These are phyloP conservation scores for Tamias sibiricus DNA, from an alignment of 2,113 vertebrate species.

Conservation along the genomic window DNA sequence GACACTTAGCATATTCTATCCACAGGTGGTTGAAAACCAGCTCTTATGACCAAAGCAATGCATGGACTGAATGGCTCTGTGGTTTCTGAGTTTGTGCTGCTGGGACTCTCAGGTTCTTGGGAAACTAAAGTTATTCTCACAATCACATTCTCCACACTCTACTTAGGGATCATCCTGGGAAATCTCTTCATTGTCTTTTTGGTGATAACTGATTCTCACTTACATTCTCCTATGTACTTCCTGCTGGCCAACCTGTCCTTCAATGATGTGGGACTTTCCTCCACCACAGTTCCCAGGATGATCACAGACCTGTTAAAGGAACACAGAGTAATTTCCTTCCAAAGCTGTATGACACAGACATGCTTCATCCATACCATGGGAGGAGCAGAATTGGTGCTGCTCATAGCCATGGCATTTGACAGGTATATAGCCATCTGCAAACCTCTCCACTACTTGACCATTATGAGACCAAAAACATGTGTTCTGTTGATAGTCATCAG, in stretches of 20 bases:
- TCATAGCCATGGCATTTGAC: constrained; percentile 61
- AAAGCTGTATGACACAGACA: constrained; percentile 60
- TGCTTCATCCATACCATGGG: constrained; percentile 56
- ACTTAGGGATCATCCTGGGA: constrained; percentile 13
- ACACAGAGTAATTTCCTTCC: constrained; percentile 61
- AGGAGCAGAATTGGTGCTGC: constrained; percentile 63
- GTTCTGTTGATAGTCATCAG: constrained; percentile 1
- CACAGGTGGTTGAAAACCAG: background rate
- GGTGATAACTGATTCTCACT: constrained; percentile 48
- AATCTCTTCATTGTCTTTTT: constrained; percentile 65
- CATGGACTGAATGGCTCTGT: constrained; percentile 20
- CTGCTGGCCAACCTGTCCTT: constrained; percentile 63
- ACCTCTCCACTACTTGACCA: constrained; percentile 62
- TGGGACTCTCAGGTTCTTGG: too few species aligned
- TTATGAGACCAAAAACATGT: constrained; percentile 47
- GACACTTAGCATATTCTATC: background rate
- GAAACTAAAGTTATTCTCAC: too few species aligned
- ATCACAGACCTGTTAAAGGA: constrained; percentile 45
- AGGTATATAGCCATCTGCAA: constrained; percentile 63
- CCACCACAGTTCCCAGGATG: constrained; percentile 67
- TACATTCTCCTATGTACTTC: constrained; percentile 74
- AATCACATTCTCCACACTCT: too few species aligned
- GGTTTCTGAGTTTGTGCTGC: background rate
- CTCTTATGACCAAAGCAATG: background rate
- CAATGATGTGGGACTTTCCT: constrained; percentile 59